These are phyloP conservation scores for Microcebus tavaratra DNA, from an alignment of 2,113 vertebrate genomes.

Conservation along the genomic window DNA sequence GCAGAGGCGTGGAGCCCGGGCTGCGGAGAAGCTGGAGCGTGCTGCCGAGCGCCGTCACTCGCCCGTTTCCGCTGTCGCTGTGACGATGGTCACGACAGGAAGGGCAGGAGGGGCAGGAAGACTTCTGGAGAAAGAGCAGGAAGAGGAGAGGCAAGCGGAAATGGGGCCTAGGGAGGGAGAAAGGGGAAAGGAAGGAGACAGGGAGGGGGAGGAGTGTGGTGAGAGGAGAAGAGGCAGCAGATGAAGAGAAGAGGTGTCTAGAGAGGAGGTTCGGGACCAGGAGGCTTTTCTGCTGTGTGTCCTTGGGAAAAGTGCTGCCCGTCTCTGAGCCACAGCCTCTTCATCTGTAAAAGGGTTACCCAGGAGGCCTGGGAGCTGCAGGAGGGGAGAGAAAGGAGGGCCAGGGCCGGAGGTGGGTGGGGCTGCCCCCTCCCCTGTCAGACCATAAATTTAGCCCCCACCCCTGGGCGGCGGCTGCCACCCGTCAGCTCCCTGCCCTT, in stretches of 20 bases:
- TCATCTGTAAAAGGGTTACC: background rate
- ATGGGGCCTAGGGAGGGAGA: background rate
- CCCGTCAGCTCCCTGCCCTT: background rate
- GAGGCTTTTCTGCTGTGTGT: background rate
- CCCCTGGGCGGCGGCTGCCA: background rate
- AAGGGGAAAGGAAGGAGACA: background rate
- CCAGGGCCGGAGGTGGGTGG: rapidly evolving
- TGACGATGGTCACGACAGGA: background rate
- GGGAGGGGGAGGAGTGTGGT: background rate
- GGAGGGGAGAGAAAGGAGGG: too few relatives aligned
- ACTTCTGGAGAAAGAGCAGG: background rate
- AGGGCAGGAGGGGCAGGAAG: background rate
- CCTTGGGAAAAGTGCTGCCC: background rate
- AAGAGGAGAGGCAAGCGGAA: background rate
- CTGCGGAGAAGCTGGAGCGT: rapidly evolving
- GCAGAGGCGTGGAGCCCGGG: rapidly evolving
- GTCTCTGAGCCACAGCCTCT: background rate
- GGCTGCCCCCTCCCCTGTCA: background rate
- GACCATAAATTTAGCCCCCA: background rate
- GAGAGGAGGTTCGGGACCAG: rapidly evolving
- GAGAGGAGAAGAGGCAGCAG: rapidly evolving
- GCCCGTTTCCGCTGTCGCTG: background rate
- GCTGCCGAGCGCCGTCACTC: background rate
- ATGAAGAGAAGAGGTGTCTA: background rate
- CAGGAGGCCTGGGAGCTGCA: background rate